A percentile compares a stretch with the other conserved stretches of the same genome.
phyloP scores from a whole-genome alignment of 1,140 invertebrate species.

The Anagrus nilaparvatae region DNA sequence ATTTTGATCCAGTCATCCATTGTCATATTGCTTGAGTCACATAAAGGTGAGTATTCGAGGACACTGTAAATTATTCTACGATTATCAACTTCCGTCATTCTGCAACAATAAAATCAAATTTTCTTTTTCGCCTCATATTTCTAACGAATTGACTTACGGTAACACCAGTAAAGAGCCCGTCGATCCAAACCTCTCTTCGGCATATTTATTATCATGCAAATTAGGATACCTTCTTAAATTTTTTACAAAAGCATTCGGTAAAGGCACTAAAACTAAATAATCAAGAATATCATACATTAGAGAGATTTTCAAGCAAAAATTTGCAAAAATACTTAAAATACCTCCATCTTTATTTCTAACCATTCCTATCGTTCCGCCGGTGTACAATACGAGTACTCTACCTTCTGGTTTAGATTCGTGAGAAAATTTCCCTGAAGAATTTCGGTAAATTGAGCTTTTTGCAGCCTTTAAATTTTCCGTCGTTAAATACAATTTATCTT shows the following conservation, averaged over 20 bases:
- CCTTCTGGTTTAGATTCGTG: slow-evolving; percentile 23
- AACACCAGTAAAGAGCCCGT: slow-evolving; percentile 53
- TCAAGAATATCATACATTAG: slow-evolving; percentile 14
- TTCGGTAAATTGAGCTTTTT: slow-evolving; percentile 8
- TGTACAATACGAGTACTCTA: slow-evolving; percentile 68
- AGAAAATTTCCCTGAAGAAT: slow-evolving; percentile 15
- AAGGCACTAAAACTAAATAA: slow-evolving; percentile 50
- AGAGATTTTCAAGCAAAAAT: slow-evolving; percentile 3
- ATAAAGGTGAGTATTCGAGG: slow-evolving; percentile 74
- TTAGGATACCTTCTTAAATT: slow-evolving; percentile 56
- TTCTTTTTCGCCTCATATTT: slow-evolving; percentile 1
- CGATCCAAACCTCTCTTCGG: slow-evolving; percentile 43
- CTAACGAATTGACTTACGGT: slow-evolving; percentile 47
- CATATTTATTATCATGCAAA: slow-evolving; percentile 61
- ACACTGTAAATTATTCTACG: slow-evolving; percentile 68
- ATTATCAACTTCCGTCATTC: slow-evolving; percentile 40
- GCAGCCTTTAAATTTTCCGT: too few species aligned
- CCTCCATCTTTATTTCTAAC: slow-evolving; percentile 60
- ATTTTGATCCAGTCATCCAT: slow-evolving; percentile 85
- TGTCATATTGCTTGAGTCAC: slow-evolving; percentile 91
- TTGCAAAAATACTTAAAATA: slow-evolving; percentile 25
- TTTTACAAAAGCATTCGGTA: slow-evolving; percentile 49
- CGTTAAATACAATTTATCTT: too few species aligned
- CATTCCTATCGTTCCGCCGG: slow-evolving; percentile 87
- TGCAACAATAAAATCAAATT: slow-evolving; percentile 13